phyloP scores from a whole-genome alignment of 2,113 vertebrate genomes.

The Phrynocephalus versicolor region DNA sequence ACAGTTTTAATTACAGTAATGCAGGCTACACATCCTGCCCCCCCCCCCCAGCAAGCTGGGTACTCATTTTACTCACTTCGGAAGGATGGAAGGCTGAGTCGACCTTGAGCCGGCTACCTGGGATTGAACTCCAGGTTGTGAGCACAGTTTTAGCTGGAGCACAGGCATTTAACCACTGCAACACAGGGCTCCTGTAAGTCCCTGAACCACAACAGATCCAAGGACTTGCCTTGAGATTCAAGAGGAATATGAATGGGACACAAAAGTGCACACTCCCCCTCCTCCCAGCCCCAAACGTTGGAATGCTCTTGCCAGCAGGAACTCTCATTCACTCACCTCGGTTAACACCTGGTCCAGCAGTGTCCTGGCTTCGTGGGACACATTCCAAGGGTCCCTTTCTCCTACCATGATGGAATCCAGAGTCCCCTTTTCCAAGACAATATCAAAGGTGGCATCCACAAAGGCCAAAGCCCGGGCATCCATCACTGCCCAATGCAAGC shows the following conservation, averaged over 20 bases:
- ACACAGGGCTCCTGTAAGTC: too few relatives aligned
- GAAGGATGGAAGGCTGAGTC: too few relatives aligned
- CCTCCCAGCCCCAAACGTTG: background rate
- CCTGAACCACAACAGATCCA: background rate
- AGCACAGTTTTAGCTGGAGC: too few relatives aligned
- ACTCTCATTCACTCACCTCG: constrained; percentile 75
- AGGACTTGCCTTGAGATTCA: background rate
- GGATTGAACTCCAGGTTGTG: too few relatives aligned
- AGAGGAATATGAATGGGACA: background rate
- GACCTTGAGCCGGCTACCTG: too few relatives aligned
- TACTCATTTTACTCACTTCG: too few relatives aligned
- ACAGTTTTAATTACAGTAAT: too few relatives aligned
- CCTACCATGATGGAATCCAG: constrained; percentile 88
- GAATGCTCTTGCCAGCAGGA: background rate
- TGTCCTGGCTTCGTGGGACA: constrained; percentile 71
- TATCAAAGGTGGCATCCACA: constrained; percentile 78
- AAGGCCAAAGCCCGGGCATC: constrained; percentile 82
- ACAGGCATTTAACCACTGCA: too few relatives aligned
- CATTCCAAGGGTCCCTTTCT: constrained; percentile 84
- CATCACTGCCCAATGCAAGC: constrained; percentile 89
- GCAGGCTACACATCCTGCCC: too few relatives aligned
- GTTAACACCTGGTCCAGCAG: constrained; percentile 80
- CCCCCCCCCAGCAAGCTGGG: too few relatives aligned
- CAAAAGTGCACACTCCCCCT: too few relatives aligned
- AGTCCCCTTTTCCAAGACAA: constrained; percentile 90